A percentile compares a stretch with the other conserved stretches of the same genome.
These are phyloP conservation scores for Aphidoletes aphidimyza DNA, from an alignment of 2,888 invertebrate genomes.

Conservation along the genomic window DNA sequence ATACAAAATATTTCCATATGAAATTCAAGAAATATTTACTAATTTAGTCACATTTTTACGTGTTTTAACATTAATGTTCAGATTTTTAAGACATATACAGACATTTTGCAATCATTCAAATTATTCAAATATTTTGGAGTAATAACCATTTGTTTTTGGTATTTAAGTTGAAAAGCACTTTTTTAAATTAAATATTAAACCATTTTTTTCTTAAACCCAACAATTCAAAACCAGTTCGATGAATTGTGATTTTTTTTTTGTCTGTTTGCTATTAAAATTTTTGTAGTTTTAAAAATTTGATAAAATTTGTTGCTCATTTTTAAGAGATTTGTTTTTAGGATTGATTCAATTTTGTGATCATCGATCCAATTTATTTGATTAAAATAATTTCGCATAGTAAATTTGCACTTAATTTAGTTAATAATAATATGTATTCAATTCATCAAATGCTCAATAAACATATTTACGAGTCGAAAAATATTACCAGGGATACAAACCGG, in stretches of 20 bases:
- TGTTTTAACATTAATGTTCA: background rate
- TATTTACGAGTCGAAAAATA: too few relatives aligned
- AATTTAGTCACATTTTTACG: constrained; percentile 7
- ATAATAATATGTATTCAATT: background rate
- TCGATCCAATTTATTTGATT: background rate
- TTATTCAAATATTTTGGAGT: background rate
- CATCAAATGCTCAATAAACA: background rate
- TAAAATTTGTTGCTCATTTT: background rate
- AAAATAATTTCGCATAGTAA: too few relatives aligned
- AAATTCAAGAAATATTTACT: too few relatives aligned
- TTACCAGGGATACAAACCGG: too few relatives aligned
- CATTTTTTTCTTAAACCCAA: too few relatives aligned
- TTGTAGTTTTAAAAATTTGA: background rate
- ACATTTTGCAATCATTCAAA: too few relatives aligned
- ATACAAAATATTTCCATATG: too few relatives aligned
- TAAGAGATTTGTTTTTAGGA: too few relatives aligned
- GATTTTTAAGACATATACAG: background rate
- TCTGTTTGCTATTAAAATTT: background rate
- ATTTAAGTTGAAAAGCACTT: background rate
- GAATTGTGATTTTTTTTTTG: background rate
- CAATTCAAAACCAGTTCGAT: too few relatives aligned
- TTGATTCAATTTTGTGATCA: background rate
- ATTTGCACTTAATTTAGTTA: too few relatives aligned
- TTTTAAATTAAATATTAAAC: background rate
- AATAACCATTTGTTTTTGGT: background rate